Conservation (phyloP, 2,797 vertebrate species). For the Odontamblyopus rebecca region DNA sequence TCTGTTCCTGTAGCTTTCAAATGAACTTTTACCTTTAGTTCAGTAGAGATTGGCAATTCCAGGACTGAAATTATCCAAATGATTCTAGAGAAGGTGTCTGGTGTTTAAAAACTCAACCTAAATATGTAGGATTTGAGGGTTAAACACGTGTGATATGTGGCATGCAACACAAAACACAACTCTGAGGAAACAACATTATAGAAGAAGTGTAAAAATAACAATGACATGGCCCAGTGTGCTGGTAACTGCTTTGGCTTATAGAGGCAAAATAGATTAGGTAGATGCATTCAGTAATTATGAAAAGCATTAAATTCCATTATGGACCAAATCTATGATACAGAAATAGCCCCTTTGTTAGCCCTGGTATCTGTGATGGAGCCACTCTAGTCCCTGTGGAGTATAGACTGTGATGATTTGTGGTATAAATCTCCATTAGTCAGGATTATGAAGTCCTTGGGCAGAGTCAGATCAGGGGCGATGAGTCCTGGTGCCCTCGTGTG, state of each 20-base stretch:
- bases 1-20: too few relatives aligned
- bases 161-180: too few relatives aligned
- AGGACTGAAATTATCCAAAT: too few relatives aligned
- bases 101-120: too few relatives aligned
- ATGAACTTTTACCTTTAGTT: too few relatives aligned
- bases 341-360: background rate
- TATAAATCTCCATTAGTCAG: conserved; percentile 26
- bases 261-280: background rate
- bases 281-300: background rate
- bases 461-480: conserved; percentile 33
- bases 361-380: conserved; percentile 8
- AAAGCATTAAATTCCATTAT: background rate
- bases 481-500: conserved; percentile 29
- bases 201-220: background rate
- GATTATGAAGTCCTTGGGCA: conserved; percentile 25
- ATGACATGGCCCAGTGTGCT: too few relatives aligned
- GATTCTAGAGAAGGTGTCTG: too few relatives aligned
- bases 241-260: too few relatives aligned
- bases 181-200: too few relatives aligned
- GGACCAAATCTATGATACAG: background rate
- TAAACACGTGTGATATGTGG: too few relatives aligned
- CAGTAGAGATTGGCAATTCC: too few relatives aligned
- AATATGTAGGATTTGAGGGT: too few relatives aligned
- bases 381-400: conserved; percentile 3
- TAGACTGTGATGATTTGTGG: conserved; percentile 10